These are phyloP conservation scores for Hippopotamus amphibius DNA, from an alignment of 2,113 vertebrate species.

Conservation along the genomic window DNA sequence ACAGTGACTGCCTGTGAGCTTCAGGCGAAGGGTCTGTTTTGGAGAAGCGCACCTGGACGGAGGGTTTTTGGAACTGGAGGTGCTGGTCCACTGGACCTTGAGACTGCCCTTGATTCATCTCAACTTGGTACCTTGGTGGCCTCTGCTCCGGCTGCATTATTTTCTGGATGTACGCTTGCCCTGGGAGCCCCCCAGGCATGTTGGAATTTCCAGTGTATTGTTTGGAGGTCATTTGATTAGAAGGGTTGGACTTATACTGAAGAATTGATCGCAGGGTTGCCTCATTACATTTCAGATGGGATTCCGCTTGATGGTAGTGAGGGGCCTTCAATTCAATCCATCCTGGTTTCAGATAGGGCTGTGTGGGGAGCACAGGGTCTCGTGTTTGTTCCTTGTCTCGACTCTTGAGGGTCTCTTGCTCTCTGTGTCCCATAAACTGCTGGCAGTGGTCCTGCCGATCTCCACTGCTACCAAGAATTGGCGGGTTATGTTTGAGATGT, in stretches of 20 bases:
- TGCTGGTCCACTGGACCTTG: conserved; percentile 89
- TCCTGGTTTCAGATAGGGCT: conserved; percentile 84
- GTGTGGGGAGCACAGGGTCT: conserved; percentile 79
- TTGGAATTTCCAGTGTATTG: conserved; percentile 88
- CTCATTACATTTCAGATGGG: conserved; percentile 84
- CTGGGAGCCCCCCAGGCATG: conserved; percentile 83
- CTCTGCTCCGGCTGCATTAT: conserved; percentile 83
- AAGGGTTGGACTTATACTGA: conserved; percentile 84
- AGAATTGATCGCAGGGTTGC: conserved; percentile 81
- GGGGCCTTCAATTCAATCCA: conserved; percentile 91
- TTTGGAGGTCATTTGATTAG: conserved; percentile 85
- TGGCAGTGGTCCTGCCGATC: conserved; percentile 80
- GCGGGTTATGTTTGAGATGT: conserved; percentile 70
- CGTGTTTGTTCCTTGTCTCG: conserved; percentile 85
- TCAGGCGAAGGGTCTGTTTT: conserved; percentile 83
- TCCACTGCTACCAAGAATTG: conserved; percentile 41
- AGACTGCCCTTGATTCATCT: conserved; percentile 81
- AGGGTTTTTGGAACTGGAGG: conserved; percentile 84
- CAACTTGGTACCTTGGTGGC: conserved; percentile 73
- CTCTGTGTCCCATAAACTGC: conserved; percentile 75
- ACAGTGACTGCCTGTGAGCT: conserved; percentile 80
- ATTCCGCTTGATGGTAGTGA: conserved; percentile 81
- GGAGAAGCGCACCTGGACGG: conserved; percentile 69
- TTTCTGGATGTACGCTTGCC: conserved; percentile 84
- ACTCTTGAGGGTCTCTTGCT: conserved; percentile 71